Base-by-base conservation (phyloP, 2,113 vertebrate species). In the Rafetus swinhoei region DNA sequence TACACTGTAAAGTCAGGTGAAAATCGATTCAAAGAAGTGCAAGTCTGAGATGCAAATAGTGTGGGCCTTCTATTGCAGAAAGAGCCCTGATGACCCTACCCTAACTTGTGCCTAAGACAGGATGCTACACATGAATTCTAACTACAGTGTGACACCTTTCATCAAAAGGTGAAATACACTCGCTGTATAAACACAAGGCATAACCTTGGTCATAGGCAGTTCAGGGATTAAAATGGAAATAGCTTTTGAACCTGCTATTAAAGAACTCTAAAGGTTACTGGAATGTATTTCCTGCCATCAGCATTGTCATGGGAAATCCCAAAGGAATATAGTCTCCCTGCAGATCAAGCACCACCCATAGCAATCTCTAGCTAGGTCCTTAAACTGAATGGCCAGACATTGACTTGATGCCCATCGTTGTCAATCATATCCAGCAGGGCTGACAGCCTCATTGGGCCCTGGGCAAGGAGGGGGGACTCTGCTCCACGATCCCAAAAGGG, bases 21-120 rank as follows among this genome's bases (percentile, higher is more conserved):
- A 82, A 93, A 5, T 14, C 74, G n/a, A 81, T 65, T 65, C 29
- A 7, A 3, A 32, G 87, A 3, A 87, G 1, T 72, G 45, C 12
- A 83, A 19, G 45, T 82, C 53, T 39, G 65, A 88, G 24, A 22
- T 39, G 5, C 52, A 85, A 87, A 84, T 50, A n/a, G 53, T 39
- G 21, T 8, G 60, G 18, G 25, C 0, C 0, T 19, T 79, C 1
- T 2, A 25, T 69, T 62, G 45, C 39, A 6, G 19, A 62, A 9
- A 85, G 8, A 72, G 16, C 1, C n/a, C 4, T 86, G 45, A 24
- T 53, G 19, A 53, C 84, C 7, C 22, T 27, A 3, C 54, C 12
- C 18, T 74, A 74, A 74, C 21, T 22, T 39, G 69, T 74, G 69
- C 69, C 35, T 22, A 79, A 25, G n/a, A 45, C 16, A 94, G 24